Conservation (phyloP, 2,113 vertebrate genomes). For the Mustela lutreola region DNA sequence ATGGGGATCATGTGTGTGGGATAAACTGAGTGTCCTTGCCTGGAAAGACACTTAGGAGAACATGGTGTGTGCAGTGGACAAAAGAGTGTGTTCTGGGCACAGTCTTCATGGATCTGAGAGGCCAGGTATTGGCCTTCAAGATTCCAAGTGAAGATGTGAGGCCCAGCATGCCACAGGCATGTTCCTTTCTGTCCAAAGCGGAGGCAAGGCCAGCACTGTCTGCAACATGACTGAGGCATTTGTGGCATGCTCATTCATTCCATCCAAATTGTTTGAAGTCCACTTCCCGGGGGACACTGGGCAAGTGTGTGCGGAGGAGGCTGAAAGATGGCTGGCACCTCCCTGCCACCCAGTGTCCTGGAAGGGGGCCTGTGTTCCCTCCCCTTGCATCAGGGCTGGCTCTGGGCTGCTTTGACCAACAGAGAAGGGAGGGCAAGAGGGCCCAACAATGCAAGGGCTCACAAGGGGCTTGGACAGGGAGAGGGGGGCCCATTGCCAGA, state of each 20-base stretch:
- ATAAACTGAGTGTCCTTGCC: background rate
- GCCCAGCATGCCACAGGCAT: too few relatives aligned
- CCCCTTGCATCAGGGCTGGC: background rate
- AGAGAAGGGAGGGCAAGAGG: background rate
- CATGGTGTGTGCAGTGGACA: background rate
- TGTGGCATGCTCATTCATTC: background rate
- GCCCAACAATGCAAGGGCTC: too few relatives aligned
- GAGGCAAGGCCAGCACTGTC: accelerated
- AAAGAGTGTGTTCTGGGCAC: background rate
- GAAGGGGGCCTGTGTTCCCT: background rate
- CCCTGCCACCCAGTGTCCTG: background rate
- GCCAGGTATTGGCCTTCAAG: background rate
- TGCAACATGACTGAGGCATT: background rate
- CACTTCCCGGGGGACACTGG: accelerated
- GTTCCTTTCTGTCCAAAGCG: background rate
- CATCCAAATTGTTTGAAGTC: background rate
- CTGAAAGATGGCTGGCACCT: background rate
- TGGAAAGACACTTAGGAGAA: background rate
- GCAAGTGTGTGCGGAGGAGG: too few relatives aligned
- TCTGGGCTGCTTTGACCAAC: background rate
- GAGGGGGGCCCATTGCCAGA: background rate
- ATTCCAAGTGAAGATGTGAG: background rate
- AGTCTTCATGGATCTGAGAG: background rate
- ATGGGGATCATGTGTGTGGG: too few relatives aligned
- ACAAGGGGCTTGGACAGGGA: background rate